Evolutionary conservation across 2,888 invertebrate genomes (phyloP).

Genomic region (Lasioglossum morio): DNA sequence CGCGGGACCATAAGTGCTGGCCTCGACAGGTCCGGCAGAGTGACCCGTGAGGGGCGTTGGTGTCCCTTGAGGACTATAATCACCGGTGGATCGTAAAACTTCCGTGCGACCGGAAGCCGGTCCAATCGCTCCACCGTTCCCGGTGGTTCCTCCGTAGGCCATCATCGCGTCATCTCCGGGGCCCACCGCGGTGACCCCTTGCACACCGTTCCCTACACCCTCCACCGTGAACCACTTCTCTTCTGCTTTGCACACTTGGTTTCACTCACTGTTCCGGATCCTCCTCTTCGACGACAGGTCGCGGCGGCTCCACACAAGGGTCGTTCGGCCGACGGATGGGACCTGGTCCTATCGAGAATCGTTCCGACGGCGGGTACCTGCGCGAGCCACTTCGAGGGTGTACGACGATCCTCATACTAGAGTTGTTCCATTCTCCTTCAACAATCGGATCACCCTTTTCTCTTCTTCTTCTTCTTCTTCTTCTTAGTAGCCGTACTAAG

Average conservation of each 20-base stretch:
- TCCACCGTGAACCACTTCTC: constrained; percentile 77
- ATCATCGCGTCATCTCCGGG: constrained; percentile 83
- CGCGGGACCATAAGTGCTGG: constrained; percentile 67
- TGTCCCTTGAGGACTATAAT: constrained; percentile 85
- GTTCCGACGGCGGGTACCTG: constrained; percentile 54
- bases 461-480: too few relatives aligned
- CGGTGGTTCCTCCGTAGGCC: constrained; percentile 81
- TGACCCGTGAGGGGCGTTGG: constrained; percentile 78
- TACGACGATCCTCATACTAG: constrained; percentile 47
- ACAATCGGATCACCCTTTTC: too few relatives aligned
- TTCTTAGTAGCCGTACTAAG: too few relatives aligned
- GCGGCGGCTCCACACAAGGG: constrained; percentile 16
- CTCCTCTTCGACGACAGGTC: not conserved
- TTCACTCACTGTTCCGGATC: constrained; percentile 41
- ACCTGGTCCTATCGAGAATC: constrained; percentile 27
- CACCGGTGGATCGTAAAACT: constrained; percentile 97
- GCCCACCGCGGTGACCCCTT: constrained; percentile 74
- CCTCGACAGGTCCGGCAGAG: constrained; percentile 71
- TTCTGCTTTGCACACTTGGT: constrained; percentile 43
- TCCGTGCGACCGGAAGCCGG: constrained; percentile 88
- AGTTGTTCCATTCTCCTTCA: too few relatives aligned
- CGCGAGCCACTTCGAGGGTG: constrained; percentile 23
- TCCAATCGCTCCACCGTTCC: constrained; percentile 75
- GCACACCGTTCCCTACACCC: constrained; percentile 77
- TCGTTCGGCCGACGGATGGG: constrained; percentile 44